These are phyloP conservation scores for Cottoperca gobio DNA, from an alignment of 2,797 vertebrate genomes.

Conservation along the genomic window DNA sequence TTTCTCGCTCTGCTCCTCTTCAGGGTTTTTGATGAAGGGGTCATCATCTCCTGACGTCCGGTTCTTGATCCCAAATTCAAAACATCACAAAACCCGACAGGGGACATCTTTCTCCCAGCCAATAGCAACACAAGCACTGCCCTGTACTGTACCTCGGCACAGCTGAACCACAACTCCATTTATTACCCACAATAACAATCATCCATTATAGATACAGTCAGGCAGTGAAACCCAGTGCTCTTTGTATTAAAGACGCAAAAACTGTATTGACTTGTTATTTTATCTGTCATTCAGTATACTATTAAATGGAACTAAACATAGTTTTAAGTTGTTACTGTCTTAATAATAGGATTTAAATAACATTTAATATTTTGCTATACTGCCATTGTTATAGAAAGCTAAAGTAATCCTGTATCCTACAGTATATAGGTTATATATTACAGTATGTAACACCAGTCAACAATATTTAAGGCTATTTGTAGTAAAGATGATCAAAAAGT, in stretches of 20 bases:
- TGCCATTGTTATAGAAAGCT: neutral
- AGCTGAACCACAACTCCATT: neutral
- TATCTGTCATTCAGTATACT: neutral
- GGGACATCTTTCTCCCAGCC: neutral
- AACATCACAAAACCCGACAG: neutral
- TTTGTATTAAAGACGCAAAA: neutral
- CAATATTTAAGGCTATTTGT: neutral
- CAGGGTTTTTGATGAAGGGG: neutral
- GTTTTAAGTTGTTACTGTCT: neutral
- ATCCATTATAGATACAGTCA: neutral
- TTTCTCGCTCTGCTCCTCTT: neutral
- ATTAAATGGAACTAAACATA: neutral
- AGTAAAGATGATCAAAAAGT: neutral
- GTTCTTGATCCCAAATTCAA: neutral
- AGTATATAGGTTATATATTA: no score
- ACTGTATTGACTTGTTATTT: neutral
- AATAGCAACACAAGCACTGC: neutral
- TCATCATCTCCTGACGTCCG: neutral
- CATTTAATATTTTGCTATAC: neutral
- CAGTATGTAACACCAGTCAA: neutral
- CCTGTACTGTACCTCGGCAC: neutral
- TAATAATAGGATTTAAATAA: neutral
- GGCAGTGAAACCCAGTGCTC: neutral
- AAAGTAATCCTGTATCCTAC: neutral
- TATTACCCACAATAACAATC: neutral